These are phyloP conservation scores for Ammodytes marinus DNA, from an alignment of 2,113 vertebrate species.

Conservation along the genomic window DNA sequence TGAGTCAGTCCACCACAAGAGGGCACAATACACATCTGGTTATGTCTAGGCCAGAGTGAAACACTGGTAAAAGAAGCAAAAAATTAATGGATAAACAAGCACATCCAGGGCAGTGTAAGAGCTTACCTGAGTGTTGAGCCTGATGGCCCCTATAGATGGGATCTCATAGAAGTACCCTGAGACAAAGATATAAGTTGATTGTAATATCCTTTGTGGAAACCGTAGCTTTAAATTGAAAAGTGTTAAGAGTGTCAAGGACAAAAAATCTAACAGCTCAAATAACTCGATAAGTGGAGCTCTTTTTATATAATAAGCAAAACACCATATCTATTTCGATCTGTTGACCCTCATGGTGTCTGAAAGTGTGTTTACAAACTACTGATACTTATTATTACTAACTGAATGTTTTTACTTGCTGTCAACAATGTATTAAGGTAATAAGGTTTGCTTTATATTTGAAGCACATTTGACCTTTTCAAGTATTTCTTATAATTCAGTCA, in stretches of 20 bases:
- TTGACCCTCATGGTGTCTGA: background rate
- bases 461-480: background rate
- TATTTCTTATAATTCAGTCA: background rate
- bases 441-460: background rate
- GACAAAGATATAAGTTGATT: conserved; percentile 50
- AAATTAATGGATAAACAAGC: background rate
- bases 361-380: background rate
- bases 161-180: conserved; percentile 98
- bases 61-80: background rate
- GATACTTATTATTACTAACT: background rate
- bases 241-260: background rate
- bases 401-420: no score
- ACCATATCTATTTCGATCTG: background rate
- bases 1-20: conserved; percentile 46
- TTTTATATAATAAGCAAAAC: background rate
- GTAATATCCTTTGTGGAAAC: background rate
- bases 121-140: conserved; percentile 96
- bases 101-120: background rate
- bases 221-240: background rate
- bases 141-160: conserved; percentile 96
- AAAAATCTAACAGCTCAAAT: background rate
- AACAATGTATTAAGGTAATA: background rate
- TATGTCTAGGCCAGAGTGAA: background rate
- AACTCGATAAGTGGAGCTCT: background rate
- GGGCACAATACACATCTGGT: conserved; percentile 37